Base-by-base conservation (phyloP, 2,797 vertebrate species). In the Rallus crepitans region DNA sequence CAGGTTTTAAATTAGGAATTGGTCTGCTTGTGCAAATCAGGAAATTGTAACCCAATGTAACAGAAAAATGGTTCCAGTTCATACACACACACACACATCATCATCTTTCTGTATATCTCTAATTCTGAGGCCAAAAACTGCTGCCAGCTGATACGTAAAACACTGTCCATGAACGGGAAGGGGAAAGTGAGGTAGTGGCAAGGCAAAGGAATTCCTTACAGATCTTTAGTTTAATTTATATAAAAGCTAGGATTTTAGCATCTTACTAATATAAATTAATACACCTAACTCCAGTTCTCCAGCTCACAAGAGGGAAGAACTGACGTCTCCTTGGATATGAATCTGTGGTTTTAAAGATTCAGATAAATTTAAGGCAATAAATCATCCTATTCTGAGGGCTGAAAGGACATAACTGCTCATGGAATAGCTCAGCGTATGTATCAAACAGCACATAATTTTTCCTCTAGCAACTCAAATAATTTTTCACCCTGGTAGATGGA, bases 301-400 rank as follows among this genome's bases (percentile, higher is more conserved):
- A 52, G 7, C 57, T 87, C 69, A 91, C 31, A 80, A 45, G 50
- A 66, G 86, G 20, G 30, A 94, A 80, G 33, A 70, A 64, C 19
- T 61, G 69, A 60, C 24, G 11, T 27, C 31, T 84, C 28, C 59
- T 87, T 48, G 56, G 60, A 87, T 66, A 50, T 21, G 45, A 93
- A 90, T 45, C 48, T 64, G 31, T 50, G 27, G 15, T 53, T 87
- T 90, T 93, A 94, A 88, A 84, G 66, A 91, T 50, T 77, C 66
- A 70, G 56, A 92, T 53, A 89, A 84, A 92, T 81, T 69, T 91
- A 52, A 90, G 79, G 77, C 70, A 91, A 95, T 86, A 93, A 94
- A 82, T 90, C 80, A 76, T 47, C 18, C 35, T 64, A 11, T 91
- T 92, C 75, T 35, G 17, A 57, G 84, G 33, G 73, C 25, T 66